Base-by-base conservation (phyloP, 2,113 vertebrate species). In the Danio rerio region DNA sequence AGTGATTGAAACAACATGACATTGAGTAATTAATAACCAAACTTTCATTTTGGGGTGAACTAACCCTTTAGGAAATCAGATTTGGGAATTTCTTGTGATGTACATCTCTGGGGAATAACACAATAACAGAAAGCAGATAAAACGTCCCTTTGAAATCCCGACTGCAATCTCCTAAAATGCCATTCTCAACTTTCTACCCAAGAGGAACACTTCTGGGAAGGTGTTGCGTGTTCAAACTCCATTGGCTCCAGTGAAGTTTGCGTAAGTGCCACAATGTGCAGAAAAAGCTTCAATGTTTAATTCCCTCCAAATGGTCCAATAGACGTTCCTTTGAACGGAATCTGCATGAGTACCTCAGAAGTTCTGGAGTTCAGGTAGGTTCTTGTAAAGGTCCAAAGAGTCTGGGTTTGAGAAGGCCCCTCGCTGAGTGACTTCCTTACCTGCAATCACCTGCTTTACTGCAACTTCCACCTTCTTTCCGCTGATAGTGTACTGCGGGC, bases 401-500 rank as follows among this genome's bases (percentile, higher is more conserved):
- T 95, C 96, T 0, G 98, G 98, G 89, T 99, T 99, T 70, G 95
- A 98, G 92, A 99, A 99, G 1, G 96, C 94, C 7, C 96, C 95
- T 0, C 94, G 93, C 50, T 98, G 95, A 5, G 92, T 89, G 68
- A 98, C 96, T 6, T 95, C 91, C 70, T 94, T 95, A 5, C 98
- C 97, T 0, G 97, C 96, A 9, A 99, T 92, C 84, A 98, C 88
- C 90, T 98, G 96, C 80, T 98, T 99, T 87, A 99, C 97, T 0
- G 98, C 98, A 84, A 98, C 96, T 88, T 99, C 98, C 83, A 99
- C 97, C 83, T 99, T 99, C 89, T 99, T 99, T 6, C 98, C 98
- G 1, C 95, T 99, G 89, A 98, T 92, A 0, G 84, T 83, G 79
- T 52, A 76, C 58, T 55, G 85, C 10, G 86, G 49, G 66, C 59